Evolutionary conservation across 1,140 invertebrate species (phyloP), one percentile per base, ranked within the genome.

Genomic region (Drosophila takahashii): DNA sequence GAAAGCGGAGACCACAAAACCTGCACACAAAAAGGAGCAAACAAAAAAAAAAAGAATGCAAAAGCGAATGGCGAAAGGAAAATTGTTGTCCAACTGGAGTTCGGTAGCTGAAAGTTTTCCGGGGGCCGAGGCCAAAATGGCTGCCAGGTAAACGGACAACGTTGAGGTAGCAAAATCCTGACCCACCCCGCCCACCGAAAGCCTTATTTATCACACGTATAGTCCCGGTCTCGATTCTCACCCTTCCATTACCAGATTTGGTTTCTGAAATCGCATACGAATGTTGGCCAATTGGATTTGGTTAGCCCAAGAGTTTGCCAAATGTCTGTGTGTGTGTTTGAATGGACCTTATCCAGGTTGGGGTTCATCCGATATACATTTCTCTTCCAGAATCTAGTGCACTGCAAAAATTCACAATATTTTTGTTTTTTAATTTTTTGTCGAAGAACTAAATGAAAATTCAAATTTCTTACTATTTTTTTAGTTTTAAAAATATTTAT

Each of bases 181-280:
- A 47, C 65, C 53, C 54, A 54, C 59, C 59, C 36, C 65, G 58
- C 36, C 52, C 29, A 47, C 44, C 50, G 47, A 69, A 80, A 81
- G 78, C 83, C 83, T 76, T 86, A 87, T 86, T 86, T 86, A 86
- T 86, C 83, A 87, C 83, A 83, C 71, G 69, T 67, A 78, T 64
- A 51, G n/a, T 36, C 36, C 41, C 36, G 64, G 13, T 15, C 27
- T 39, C 36, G 37, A 29, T 37, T 47, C 56, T 53, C 44, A 57
- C 76, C 66, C 62, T 36, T 64, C 79, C 79, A 87, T 83, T 70
- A 59, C 62, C 73, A 58, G 64, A 70, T 79, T 86, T 66, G 65
- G 83, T 86, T 86, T 76, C 67, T 75, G 61, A 86, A 86, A 86
- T 86, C 81, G 69, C 65, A 86, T 81, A 71, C 83, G 78, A 86